These are phyloP conservation scores for Neotragus pygmaeus DNA, from an alignment of 2,113 vertebrate species.

Conservation along the genomic window DNA sequence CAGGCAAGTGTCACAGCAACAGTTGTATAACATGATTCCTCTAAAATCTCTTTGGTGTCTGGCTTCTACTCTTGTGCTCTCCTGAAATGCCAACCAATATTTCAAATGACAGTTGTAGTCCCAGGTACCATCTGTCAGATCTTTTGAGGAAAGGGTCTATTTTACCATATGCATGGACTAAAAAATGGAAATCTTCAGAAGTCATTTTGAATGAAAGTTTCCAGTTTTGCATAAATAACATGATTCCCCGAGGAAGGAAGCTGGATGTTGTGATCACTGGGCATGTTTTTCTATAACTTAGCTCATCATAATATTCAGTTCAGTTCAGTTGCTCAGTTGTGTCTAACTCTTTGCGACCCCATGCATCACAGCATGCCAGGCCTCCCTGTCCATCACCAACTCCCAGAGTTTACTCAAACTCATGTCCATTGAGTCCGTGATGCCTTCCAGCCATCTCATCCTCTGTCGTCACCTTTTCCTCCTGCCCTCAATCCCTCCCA, in stretches of 20 bases:
- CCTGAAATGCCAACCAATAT: not conserved
- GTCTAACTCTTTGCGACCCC: rapidly evolving
- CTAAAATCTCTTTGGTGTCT: not conserved
- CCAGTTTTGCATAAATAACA: not conserved
- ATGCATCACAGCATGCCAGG: rapidly evolving
- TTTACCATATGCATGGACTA: not conserved
- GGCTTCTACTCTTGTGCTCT: not conserved
- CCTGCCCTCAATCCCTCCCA: too few relatives aligned
- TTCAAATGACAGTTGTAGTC: too few relatives aligned
- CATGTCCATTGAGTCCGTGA: too few relatives aligned
- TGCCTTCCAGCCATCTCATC: too few relatives aligned
- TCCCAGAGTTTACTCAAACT: too few relatives aligned
- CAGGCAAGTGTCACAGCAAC: not conserved
- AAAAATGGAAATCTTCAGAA: not conserved
- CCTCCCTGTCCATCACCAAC: too few relatives aligned
- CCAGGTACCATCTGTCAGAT: too few relatives aligned
- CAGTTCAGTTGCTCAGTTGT: not conserved
- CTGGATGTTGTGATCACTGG: too few relatives aligned
- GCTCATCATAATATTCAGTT: not conserved
- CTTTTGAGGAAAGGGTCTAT: not conserved
- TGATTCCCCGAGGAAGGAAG: not conserved
- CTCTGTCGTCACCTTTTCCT: too few relatives aligned
- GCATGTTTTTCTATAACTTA: not conserved
- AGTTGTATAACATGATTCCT: not conserved
- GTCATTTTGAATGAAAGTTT: not conserved